Conservation (phyloP, 2,888 invertebrate genomes). For the Ecdyonurus torrentis region DNA sequence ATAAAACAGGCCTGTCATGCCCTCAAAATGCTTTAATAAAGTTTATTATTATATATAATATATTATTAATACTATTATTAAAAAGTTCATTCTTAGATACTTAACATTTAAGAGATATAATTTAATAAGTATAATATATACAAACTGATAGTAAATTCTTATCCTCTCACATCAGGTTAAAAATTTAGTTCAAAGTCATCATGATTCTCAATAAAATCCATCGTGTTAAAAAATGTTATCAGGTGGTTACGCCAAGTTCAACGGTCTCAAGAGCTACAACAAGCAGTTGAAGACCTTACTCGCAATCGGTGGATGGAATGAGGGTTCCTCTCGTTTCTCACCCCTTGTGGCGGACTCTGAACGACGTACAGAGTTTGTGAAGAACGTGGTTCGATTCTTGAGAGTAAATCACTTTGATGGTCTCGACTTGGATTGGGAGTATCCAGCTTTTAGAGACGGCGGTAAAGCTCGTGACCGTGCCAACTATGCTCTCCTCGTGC, state of each 20-base stretch:
- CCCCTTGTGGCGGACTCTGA: conserved; percentile 70
- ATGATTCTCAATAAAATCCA: too few species aligned
- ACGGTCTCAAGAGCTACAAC: conserved; percentile 82
- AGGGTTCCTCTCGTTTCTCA: conserved; percentile 75
- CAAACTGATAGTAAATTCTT: too few species aligned
- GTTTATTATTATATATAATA: too few species aligned
- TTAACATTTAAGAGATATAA: too few species aligned
- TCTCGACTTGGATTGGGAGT: conserved; percentile 80
- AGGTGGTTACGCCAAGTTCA: conserved; percentile 92
- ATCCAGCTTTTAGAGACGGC: conserved; percentile 67
- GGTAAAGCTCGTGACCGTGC: conserved; percentile 58
- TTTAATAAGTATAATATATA: too few species aligned
- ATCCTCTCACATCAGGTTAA: too few species aligned
- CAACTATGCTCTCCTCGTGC: conserved; percentile 74
- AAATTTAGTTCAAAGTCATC: too few species aligned
- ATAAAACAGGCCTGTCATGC: too few species aligned
- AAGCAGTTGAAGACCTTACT: conserved; percentile 78
- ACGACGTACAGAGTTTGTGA: conserved; percentile 61
- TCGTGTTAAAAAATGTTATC: too few species aligned
- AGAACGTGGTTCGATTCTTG: conserved; percentile 60
- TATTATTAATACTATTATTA: too few species aligned
- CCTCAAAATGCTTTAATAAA: too few species aligned
- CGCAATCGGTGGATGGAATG: conserved; percentile 91
- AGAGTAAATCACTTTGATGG: conserved; percentile 88
- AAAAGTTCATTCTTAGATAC: too few species aligned